Conservation (phyloP, 2,888 invertebrate species). For the Metellina segmentata region DNA sequence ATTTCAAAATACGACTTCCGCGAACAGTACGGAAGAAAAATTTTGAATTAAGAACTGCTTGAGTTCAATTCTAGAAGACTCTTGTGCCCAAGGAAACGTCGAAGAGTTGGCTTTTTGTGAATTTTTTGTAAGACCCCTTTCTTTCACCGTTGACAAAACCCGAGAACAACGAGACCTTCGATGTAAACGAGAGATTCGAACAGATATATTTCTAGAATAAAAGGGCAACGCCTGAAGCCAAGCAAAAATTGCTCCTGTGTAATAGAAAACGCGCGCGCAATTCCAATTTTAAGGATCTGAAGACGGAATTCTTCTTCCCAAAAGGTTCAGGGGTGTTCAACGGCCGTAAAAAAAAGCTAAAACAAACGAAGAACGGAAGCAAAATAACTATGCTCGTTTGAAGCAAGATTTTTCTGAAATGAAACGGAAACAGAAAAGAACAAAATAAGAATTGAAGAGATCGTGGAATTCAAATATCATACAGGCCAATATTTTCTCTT, state of each 20-base stretch:
- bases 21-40: too few relatives aligned
- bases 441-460: neutral
- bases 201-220: slow-evolving; percentile 18
- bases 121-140: slow-evolving; percentile 6
- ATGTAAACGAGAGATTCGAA: slow-evolving; percentile 45
- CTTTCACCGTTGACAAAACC: slow-evolving; percentile 1
- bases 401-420: slow-evolving; percentile 20
- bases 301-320: slow-evolving; percentile 27
- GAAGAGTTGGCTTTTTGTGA: neutral
- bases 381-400: slow-evolving; percentile 55
- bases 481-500: slow-evolving; percentile 13
- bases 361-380: slow-evolving; percentile 34
- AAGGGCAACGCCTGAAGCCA: slow-evolving; percentile 28
- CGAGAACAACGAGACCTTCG: neutral
- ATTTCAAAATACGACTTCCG: too few relatives aligned
- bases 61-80: too few relatives aligned
- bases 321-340: slow-evolving; percentile 17
- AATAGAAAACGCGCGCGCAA: slow-evolving; percentile 55
- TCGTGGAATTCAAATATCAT: slow-evolving; percentile 50
- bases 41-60: too few relatives aligned
- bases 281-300: slow-evolving; percentile 62
- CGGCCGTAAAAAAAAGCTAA: slow-evolving; percentile 17
- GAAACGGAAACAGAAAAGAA: neutral
- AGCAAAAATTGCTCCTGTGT: slow-evolving; percentile 48
- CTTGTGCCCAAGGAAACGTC: too few relatives aligned